Evolutionary conservation across 2,888 invertebrate genomes (phyloP), one percentile per base, ranked within the genome.

Genomic region (Argyresthia albistria): DNA sequence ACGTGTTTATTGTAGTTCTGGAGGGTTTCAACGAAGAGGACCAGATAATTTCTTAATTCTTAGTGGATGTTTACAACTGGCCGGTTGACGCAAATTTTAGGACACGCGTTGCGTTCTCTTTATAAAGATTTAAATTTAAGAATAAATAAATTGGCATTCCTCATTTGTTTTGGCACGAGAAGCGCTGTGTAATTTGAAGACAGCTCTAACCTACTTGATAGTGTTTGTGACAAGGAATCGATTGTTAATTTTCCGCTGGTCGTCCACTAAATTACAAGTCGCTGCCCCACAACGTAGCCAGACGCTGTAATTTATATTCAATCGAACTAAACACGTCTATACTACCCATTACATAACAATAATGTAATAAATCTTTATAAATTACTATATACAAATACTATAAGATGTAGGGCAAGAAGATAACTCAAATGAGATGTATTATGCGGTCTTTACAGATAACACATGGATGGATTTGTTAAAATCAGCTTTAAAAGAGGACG

Each of bases 61-160:
- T 84, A 87, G 72, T 84, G 84, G 84, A 84, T 84, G 80, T 77
- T 72, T 70, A 73, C 73, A 70, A 80, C 78, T 83, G 86, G 86
- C 86, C 82, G 84, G 83, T 70, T 74, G 75, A 73, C 70, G 74
- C 76, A 73, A 73, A 63, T 70, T 67, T 69, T 69, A 67, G 73
- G 73, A 80, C 74, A 72, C 70, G 51, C 52, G 25, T 45, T n/a
- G 25, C 25, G 50, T 36, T 71, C 67, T 63, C 61, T 69, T 71
- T 75, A 69, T 69, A 72, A 70, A 75, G 25, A 25, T 46, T 46
- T 11, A 16, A 35, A 9, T 16, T 16, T 35, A 46, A 46, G 25
- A 25, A 46, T 35, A 46, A 25, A 11, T 35, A 46, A 45, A 46
- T 46, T 46, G 46, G 46, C 16, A 46, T 39, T 39, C 39, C 39